Base-by-base conservation (phyloP, 2,113 vertebrate genomes). In the Mobula birostris region DNA sequence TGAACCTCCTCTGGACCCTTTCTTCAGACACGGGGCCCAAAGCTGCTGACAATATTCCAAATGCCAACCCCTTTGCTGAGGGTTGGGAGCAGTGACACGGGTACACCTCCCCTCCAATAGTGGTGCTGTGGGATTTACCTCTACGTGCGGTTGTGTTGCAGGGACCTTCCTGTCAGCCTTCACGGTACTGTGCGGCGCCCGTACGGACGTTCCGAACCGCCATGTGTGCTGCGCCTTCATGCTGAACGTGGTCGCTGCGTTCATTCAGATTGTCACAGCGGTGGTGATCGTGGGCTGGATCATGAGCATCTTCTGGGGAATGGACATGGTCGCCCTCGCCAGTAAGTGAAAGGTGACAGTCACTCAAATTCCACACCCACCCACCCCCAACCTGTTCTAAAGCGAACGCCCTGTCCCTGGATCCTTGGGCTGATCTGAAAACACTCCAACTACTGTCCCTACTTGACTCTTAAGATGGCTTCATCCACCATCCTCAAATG, bases 231-330 rank as follows among this genome's bases (percentile, higher is more conserved):
- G 98, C 12, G 98, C 99, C 95, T 99, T 99, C 97, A 99, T 98
- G 98, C 97, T 99, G 83, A 99, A 99, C 95, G 97, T 99, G 8
- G 98, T 98, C 0, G 99, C 99, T 0, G 99, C 99, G 15, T 96
- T 99, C 95, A 98, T 99, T 96, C 99, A 99, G 97, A 97, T 99
- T 94, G 97, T 99, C 95, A 99, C 99, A 0, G 99, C 99, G 0
- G 97, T 99, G 0, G 98, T 99, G 95, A 99, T 99, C 98, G 99
- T 99, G 91, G 99, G 99, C 94, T 99, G 99, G 99, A 99, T 99
- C 96, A 99, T 99, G 98, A 99, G 99, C 96, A 99, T 99, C 97
- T 99, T 99, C 95, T 99, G 99, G 99, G 99, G 99, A 78, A 99
- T 99, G 99, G 99, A 99, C 96, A 99, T 99, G 99, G 99, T 99